Evolutionary conservation across 1,140 invertebrate species (phyloP), one percentile per base, ranked within the genome.

Genomic region (Caenorhabditis inopinata): DNA sequence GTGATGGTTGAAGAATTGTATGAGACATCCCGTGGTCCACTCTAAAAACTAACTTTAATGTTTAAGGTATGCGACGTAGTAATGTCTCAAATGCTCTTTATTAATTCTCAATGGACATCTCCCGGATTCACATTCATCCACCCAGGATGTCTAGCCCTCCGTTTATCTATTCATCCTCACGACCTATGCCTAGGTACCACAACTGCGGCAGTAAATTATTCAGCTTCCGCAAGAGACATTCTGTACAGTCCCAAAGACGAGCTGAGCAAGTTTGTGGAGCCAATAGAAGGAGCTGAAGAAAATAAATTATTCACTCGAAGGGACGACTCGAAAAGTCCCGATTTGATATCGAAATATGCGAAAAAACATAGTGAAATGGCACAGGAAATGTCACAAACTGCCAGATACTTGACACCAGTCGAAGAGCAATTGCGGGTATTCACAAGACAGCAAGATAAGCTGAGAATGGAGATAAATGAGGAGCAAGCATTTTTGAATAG

Each of bases 41-140:
- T n/a, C n/a, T n/a, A n/a, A n/a, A n/a, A n/a, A n/a, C n/a, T n/a
- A n/a, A n/a, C n/a, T n/a, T n/a, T n/a, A 42, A 42, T 7, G 14
- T 68, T 68, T n/a, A 4, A 68, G 58, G 58, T 68, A 0, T 68
- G 58, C n/a, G 58, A 68, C 32, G 58, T 68, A 11, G 32, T 38
- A 11, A 68, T 68, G 58, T 68, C 58, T 16, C 58, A 68, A 42
- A 68, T 68, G 58, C 32, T 68, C 2, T 68, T 68, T 32, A 68
- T 68, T 6, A 68, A 68, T 21, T 38, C 58, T n/a, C 58, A 68
- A 68, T 68, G 58, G 58, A 68, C 58, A 38, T 68, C 58, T 9
- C 58, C 58, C n/a, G 58, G 58, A 38, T 68, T 68, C 58, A 68
- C 32, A 21, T 68, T 68, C 58, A 68, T 68, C n/a, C 58, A 68